Base-by-base conservation (phyloP, 2,113 vertebrate genomes). In the Ctenodactylus gundi region DNA sequence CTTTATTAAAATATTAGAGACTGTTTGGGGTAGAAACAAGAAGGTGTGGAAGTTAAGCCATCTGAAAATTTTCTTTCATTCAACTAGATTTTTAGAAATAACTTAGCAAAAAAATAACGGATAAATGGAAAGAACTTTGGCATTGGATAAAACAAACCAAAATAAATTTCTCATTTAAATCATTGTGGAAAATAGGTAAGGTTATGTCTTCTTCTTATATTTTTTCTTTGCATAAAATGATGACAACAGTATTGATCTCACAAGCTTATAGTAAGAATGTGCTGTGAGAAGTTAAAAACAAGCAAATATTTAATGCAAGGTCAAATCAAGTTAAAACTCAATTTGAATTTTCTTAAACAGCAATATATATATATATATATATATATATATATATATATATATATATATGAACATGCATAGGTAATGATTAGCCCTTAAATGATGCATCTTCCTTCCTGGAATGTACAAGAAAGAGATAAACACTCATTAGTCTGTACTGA, bases 401-500 rank as follows among this genome's bases (percentile, higher is more conserved):
- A 46, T 25, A 87, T 51, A 41, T 46, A 80, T 29, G 25, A 84
- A 34, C 20, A 70, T 62, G 70, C n/a, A 80, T 82, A 96, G 36
- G 21, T 94, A 88, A 94, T 86, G 46, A 94, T 91, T 92, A 87
- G 49, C 21, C 25, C 39, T 57, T 93, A 91, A 96, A 96, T 95
- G 85, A 94, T 31, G 31, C 60, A 85, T 68, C 67, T 94, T 81
- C 27, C 64, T 96, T 91, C 41, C 83, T 80, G 36, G 31, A 94
- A 95, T 87, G 78, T 78, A 81, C n/a, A 49, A 89, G 82, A 83
- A 92, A 94, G 68, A 67, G 72, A 96, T 97, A 87, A 96, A 93
- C 72, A 93, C 46, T 95, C 84, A 95, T 97, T 76, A 96, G n/a
- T 91, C 81, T 84, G 44, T 76, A 77, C 44, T 44, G 81, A 94